Evolutionary conservation across 2,888 invertebrate genomes (phyloP).

Genomic region (Protophormia terraenovae): DNA sequence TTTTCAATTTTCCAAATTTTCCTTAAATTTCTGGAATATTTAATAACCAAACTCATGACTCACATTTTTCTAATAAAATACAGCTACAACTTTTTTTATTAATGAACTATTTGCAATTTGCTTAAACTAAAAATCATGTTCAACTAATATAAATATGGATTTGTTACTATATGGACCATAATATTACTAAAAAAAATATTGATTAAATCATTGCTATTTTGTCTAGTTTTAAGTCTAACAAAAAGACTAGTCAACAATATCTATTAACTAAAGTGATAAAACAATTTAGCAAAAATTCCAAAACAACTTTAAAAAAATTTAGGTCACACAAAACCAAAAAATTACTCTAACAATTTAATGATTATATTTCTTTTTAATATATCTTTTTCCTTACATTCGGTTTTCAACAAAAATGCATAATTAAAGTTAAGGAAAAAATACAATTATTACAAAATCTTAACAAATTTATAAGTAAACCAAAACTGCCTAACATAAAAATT

Average conservation of each 20-base stretch:
- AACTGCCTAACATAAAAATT: neutral
- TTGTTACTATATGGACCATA: neutral
- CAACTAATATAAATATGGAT: neutral
- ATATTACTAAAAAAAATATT: neutral
- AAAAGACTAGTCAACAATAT: neutral
- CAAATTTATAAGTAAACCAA: neutral
- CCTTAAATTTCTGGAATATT: too few relatives aligned
- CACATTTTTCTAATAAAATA: too few relatives aligned
- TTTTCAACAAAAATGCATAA: constrained; percentile 35
- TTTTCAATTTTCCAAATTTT: too few relatives aligned
- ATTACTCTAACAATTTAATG: neutral
- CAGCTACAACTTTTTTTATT: too few relatives aligned
- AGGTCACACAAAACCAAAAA: constrained; percentile 34
- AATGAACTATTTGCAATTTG: too few relatives aligned
- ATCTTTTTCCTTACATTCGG: neutral
- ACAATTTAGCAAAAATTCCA: constrained; percentile 19
- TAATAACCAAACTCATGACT: too few relatives aligned
- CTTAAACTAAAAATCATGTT: too few relatives aligned
- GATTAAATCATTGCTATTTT: constrained; percentile 4
- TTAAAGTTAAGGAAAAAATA: constrained; percentile 16
- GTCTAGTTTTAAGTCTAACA: too few relatives aligned
- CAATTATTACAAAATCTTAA: neutral
- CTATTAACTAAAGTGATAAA: constrained; percentile 18
- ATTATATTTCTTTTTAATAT: neutral
- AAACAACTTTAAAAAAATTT: constrained; percentile 49